A percentile compares a stretch with the other conserved stretches of the same genome.
phyloP scores from a whole-genome alignment of 2,888 invertebrate species.

The Incurvaria masculella region DNA sequence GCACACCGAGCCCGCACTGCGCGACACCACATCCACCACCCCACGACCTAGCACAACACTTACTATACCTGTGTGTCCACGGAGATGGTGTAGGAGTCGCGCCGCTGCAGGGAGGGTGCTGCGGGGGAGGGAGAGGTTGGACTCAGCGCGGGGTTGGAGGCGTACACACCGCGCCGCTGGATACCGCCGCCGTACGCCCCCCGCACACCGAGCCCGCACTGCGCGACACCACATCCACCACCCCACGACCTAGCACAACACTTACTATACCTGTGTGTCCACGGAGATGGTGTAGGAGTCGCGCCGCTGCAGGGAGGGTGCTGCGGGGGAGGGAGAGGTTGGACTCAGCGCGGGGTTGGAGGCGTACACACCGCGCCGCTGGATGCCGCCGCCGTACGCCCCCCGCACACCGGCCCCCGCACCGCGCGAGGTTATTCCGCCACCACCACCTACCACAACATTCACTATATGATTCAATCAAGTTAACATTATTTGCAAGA shows the following conservation, averaged over 20 bases:
- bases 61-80: constrained; percentile 10
- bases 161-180: constrained; percentile 38
- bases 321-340: constrained; percentile 4
- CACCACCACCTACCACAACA: too few relatives aligned
- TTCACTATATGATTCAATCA: too few relatives aligned
- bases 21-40: constrained; percentile 3
- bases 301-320: constrained; percentile 9
- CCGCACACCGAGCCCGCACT: constrained; percentile 16
- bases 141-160: constrained; percentile 43
- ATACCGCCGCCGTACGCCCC: constrained; percentile 23
- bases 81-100: constrained; percentile 24
- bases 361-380: constrained; percentile 16
- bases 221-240: constrained; percentile 2
- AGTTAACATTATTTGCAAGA: too few relatives aligned
- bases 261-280: not conserved
- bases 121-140: constrained; percentile 28
- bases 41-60: not conserved
- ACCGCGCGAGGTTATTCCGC: too few relatives aligned
- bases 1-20: constrained; percentile 16
- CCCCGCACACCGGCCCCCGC: too few relatives aligned
- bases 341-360: constrained; percentile 18
- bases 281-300: constrained; percentile 4
- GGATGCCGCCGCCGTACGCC: too few relatives aligned
- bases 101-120: constrained; percentile 13
- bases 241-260: not conserved